Percentiles rank a stretch among this genome's conserved stretches.
phyloP scores from a whole-genome alignment of 2,888 invertebrate species.

The Agapetus fuscipes region DNA sequence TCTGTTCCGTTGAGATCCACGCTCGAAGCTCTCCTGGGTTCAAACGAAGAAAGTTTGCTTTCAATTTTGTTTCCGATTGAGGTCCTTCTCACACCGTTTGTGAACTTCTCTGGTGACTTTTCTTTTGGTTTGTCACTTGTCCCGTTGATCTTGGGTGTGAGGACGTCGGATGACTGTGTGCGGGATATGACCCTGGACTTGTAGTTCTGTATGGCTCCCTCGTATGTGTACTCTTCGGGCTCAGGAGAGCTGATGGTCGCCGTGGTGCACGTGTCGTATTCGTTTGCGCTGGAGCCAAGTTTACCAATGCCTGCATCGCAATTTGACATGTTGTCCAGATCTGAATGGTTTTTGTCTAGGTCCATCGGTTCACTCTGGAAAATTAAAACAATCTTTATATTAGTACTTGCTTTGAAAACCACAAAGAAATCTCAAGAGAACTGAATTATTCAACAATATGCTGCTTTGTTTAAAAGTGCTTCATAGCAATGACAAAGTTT shows the following conservation, averaged over 20 bases:
- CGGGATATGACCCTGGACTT: conserved; percentile 65
- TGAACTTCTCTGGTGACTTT: conserved; percentile 35
- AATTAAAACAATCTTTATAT: too few relatives aligned
- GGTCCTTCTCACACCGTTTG: conserved; percentile 38
- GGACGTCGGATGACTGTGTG: conserved; percentile 34
- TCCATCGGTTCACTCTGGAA: conserved; percentile 54
- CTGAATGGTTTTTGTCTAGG: conserved; percentile 44
- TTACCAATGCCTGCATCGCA: conserved; percentile 35
- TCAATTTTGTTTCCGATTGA: conserved; percentile 50
- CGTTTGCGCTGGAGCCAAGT: conserved; percentile 43
- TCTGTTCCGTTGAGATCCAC: conserved; percentile 36
- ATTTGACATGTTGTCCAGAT: conserved; percentile 41
- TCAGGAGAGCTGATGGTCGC: conserved; percentile 59
- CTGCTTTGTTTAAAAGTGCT: too few relatives aligned
- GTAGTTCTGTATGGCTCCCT: conserved; percentile 80
- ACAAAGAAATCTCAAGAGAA: too few relatives aligned
- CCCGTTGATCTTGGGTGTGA: conserved; percentile 34
- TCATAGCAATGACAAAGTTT: too few relatives aligned
- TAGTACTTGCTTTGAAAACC: too few relatives aligned
- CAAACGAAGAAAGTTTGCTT: conserved; percentile 52
- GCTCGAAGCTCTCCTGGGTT: conserved; percentile 35
- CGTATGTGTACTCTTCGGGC: conserved; percentile 76
- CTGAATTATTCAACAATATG: too few relatives aligned
- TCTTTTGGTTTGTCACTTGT: conserved; percentile 37
- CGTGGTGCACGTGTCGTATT: conserved; percentile 60